Evolutionary conservation across 2,888 invertebrate species (phyloP), one percentile per base, ranked within the genome.

Genomic region (Thumatha senex): DNA sequence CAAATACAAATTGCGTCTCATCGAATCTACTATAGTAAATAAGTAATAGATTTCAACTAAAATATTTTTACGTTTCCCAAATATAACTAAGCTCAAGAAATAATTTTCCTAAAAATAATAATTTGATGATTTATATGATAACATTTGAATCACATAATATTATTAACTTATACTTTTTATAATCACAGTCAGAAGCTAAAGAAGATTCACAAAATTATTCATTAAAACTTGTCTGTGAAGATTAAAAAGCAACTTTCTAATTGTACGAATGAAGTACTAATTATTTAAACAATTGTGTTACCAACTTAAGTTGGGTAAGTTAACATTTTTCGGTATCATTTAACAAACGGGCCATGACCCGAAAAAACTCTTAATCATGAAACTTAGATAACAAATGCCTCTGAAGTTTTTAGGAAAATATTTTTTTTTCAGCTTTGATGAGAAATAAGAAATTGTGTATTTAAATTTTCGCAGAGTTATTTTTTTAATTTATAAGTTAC

Each of bases 271-370:
- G 84, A 83, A 76, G 82, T 78, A 78, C 84, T 86, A 87, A 88
- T 88, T 86, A 84, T 82, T 84, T 76, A 74, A 81, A 83, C 80
- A 88, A 87, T 88, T 86, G 86, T 72, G 76, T 67, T 68, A 70
- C 61, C 62, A 61, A 69, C 76, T 73, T 65, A 56, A 69, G 69
- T 69, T 54, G 64, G 70, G 66, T 66, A 71, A 81, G 74, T 78
- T 74, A 73, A 76, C 57, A 55, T 74, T 74, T 83, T 75, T 75
- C 73, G 36, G 61, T 78, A 73, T 76, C 80, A 77, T 80, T 84
- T 81, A 74, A 73, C 70, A 54, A 51, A 47, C 63, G 63, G 18
- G n/a, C 18, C 10, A 63, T 65, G 34, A 35, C 60, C 50, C 57
- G 63, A 63, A 73, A 78, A 80, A 58, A 82, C 80, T 82, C 83